These are phyloP conservation scores for Clarias macrocephalus DNA, from an alignment of 2,113 vertebrate species.

Conservation along the genomic window DNA sequence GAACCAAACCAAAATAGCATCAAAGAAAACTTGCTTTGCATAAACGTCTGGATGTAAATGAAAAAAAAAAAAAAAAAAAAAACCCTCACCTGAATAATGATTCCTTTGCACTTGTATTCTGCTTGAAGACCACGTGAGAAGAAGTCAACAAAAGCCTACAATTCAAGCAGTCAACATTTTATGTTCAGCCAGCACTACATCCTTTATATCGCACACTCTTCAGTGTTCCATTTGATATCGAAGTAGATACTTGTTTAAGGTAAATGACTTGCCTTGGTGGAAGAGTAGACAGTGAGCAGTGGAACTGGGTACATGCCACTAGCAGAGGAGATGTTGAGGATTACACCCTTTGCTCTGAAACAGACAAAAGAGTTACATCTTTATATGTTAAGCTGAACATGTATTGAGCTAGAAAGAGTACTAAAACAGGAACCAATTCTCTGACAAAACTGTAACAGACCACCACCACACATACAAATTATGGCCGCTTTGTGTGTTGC, in stretches of 20 bases:
- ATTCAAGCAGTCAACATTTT: not conserved
- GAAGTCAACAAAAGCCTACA: slow-evolving; percentile 90
- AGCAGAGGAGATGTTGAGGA: slow-evolving; percentile 91
- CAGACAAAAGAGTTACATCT: slow-evolving; percentile 11
- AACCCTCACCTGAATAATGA: slow-evolving; percentile 92
- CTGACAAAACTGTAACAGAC: slow-evolving; percentile 33
- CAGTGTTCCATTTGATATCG: not conserved
- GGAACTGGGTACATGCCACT: slow-evolving; percentile 79
- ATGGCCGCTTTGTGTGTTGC: slow-evolving; percentile 67
- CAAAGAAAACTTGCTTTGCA: not conserved
- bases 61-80: not conserved
- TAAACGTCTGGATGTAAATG: not conserved
- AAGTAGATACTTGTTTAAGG: not conserved
- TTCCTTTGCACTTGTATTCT: slow-evolving; percentile 88
- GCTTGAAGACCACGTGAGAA: slow-evolving; percentile 87
- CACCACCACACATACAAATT: slow-evolving; percentile 45
- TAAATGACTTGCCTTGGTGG: slow-evolving; percentile 80
- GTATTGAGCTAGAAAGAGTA: not conserved
- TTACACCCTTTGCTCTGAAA: slow-evolving; percentile 79
- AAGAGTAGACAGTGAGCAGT: slow-evolving; percentile 86
- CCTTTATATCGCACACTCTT: not conserved
- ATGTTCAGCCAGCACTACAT: too few species aligned
- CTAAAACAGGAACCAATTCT: slow-evolving; percentile 17
- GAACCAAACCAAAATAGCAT: not conserved
- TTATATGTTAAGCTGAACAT: not conserved